These are phyloP conservation scores for Bostrychus sinensis DNA, from an alignment of 2,113 vertebrate species.

Conservation along the genomic window DNA sequence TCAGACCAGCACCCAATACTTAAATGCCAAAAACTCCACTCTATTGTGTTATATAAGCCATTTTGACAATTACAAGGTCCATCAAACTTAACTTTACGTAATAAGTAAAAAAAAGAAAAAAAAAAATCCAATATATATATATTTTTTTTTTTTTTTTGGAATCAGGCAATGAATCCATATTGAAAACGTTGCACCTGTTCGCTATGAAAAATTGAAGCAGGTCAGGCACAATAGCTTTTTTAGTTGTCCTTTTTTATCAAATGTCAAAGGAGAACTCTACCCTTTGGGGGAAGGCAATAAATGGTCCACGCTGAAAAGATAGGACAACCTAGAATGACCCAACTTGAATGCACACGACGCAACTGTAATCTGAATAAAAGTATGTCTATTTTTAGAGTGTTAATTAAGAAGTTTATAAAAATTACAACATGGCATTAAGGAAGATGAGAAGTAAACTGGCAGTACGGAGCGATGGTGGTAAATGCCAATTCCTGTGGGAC, in stretches of 20 bases:
- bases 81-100: too few relatives aligned
- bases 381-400: background rate
- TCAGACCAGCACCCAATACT: too few relatives aligned
- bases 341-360: background rate
- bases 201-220: background rate
- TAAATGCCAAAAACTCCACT: too few relatives aligned
- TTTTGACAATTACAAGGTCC: too few relatives aligned
- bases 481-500: conserved; percentile 57
- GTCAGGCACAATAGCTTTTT: background rate
- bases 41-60: too few relatives aligned
- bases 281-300: background rate
- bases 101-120: too few relatives aligned
- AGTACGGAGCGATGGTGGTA: conserved; percentile 21
- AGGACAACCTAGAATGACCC: background rate
- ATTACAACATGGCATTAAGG: background rate
- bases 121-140: too few relatives aligned
- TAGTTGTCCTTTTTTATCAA: background rate
- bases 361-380: background rate
- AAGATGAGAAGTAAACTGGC: background rate
- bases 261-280: conserved; percentile 2
- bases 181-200: background rate
- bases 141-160: too few relatives aligned
- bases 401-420: background rate
- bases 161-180: background rate
- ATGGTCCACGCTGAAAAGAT: background rate